Evolutionary conservation across 2,888 invertebrate genomes (phyloP), one percentile per base, ranked within the genome.

Genomic region (Plebejus argus): DNA sequence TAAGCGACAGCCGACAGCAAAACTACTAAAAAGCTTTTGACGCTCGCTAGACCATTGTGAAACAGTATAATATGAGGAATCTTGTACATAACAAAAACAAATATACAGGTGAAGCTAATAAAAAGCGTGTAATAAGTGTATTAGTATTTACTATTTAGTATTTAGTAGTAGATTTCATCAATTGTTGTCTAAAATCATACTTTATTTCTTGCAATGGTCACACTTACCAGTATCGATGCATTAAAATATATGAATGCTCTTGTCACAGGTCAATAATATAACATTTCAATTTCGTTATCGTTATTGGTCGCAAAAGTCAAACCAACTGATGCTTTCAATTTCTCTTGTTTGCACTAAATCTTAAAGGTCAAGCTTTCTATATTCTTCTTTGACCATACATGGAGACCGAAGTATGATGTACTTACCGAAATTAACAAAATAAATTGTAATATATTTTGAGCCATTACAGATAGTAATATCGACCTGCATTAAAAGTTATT

Each of bases 401-500:
- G 1, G 58, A 58, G 10, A 45, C 49, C 4, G 8, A 4, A 61
- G n/a, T 61, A 20, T n/a, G n/a, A n/a, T n/a, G 28, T 2, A 28
- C 20, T 61, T 23, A 23, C 61, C 23, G 10, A 23, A 61, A 61
- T 61, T 61, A 61, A 23, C 23, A 61, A 45, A 45, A 45, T 45
- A 45, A 10, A 45, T 45, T 1, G 39, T 39, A 39, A 39, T 8
- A 35, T 35, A 35, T 6, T 35, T 6, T 35, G 35, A 35, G 35
- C 6, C 35, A 35, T 35, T 35, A 35, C 35, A 35, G 35, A 58
- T 45, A 45, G 45, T 45, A n/a, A 56, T n/a, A 15, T 12, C 33
- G 33, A 70, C 58, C 61, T 61, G 20, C 23, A 61, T 61, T 58
- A 33, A 70, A 70, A 70, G 33, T 70, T 70, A 70, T 35, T 70